phyloP scores from a whole-genome alignment of 2,888 invertebrate species.

The Metellina segmentata region DNA sequence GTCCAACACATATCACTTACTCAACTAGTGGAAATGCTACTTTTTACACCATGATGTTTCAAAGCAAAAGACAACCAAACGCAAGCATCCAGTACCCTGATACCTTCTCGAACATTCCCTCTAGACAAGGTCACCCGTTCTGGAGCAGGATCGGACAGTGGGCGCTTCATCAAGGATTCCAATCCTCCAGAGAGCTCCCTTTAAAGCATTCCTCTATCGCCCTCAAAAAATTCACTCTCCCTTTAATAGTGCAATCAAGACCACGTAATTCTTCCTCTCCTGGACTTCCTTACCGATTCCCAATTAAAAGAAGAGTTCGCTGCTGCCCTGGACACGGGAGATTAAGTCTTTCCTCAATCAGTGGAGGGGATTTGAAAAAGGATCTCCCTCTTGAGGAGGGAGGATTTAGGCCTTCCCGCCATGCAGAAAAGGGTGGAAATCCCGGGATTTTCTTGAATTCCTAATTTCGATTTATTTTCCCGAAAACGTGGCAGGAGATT shows the following conservation, averaged over 20 bases:
- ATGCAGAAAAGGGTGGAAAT: constrained; percentile 1
- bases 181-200: not conserved
- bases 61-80: not conserved
- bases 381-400: not conserved
- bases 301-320: constrained; percentile 52
- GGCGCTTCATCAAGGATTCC: not conserved
- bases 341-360: constrained; percentile 59
- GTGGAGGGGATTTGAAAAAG: constrained; percentile 13
- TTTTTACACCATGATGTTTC: no score
- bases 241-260: constrained; percentile 56
- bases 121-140: not conserved
- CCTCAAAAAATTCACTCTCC: constrained; percentile 46
- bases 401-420: not conserved
- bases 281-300: not conserved
- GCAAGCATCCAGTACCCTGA: not conserved
- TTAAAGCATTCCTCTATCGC: not conserved
- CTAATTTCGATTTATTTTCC: constrained; percentile 16
- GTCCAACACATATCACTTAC: no score
- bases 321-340: constrained; percentile 34
- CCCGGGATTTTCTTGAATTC: constrained; percentile 29
- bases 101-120: accelerated
- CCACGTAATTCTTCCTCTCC: constrained; percentile 43
- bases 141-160: not conserved
- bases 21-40: no score
- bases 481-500: not conserved